A percentile compares a stretch with the other conserved stretches of the same genome.
Conservation (phyloP, 2,888 invertebrate genomes). For the Troides aeacus region DNA sequence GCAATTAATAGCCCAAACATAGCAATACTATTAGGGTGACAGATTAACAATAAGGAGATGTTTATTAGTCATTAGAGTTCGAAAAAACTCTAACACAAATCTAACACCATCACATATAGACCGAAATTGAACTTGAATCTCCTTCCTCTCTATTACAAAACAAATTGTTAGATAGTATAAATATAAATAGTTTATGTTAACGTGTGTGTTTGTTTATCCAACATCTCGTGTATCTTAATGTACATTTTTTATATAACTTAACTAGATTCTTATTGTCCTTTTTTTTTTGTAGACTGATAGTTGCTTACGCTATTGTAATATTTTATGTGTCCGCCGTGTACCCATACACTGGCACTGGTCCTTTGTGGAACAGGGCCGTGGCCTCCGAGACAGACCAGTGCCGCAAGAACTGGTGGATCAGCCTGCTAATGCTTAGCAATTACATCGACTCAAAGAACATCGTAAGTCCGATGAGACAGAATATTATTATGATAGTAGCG, state of each 20-base stretch:
- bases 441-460: constrained; percentile 79
- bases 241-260: neutral
- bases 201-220: no score
- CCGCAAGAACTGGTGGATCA: constrained; percentile 82
- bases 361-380: constrained; percentile 78
- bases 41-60: no score
- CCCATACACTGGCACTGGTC: constrained; percentile 80
- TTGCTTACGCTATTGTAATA: constrained; percentile 77
- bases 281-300: constrained; percentile 67
- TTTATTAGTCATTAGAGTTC: no score
- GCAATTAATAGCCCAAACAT: no score
- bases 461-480: constrained; percentile 60
- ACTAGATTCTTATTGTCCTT: neutral
- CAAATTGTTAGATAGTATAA: no score
- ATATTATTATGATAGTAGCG: neutral
- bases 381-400: constrained; percentile 75
- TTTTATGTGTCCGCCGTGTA: constrained; percentile 79
- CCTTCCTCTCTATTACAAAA: no score
- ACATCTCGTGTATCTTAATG: no score
- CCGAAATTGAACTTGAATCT: no score
- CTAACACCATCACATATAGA: no score
- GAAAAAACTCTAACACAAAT: no score
- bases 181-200: no score
- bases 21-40: no score
- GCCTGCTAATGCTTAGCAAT: constrained; percentile 81